Evolutionary conservation across 30 jellyfish, hydroid and myxozoan species (phyloP), one percentile per base, ranked within the genome.

Genomic region (Clytia hemisphaerica): DNA sequence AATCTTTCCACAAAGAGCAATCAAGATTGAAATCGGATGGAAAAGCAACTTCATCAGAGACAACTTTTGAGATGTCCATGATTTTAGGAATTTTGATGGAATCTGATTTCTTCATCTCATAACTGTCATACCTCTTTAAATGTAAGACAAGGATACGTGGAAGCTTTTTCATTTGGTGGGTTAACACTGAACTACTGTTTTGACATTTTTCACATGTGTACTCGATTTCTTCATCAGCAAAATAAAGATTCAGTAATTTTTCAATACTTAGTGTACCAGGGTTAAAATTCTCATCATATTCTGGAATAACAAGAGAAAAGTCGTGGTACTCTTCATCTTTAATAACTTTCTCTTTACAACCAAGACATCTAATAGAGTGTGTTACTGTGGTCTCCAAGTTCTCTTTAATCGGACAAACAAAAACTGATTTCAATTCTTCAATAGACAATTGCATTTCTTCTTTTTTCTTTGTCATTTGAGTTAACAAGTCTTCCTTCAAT

Each of bases 91-190:
- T 75, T 58, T 48, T 75, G 45, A 85, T 77, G 0, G 63, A 27
- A 54, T 85, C 91, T 6, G 75, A 46, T 19, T 73, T 78, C 73
- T 85, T 85, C 22, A 30, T 72, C 58, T 81, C 79, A 54, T 76
- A 75, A 44, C 69, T 57, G 22, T 71, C 83, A 63, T 88, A 88
- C 1, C 97, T 80, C 53, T 88, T 88, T 25, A 88, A 54, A 63
- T 88, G 97, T 3, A 88, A 72, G 10, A 81, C 76, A 42, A 88
- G 44, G 22, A 88, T 82, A 61, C 97, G 76, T 21, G 96, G 96
- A 16, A 85, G 71, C 60, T 62, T 77, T 68, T 78, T 55, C 16
- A 85, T 69, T 32, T 72, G 90, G 40, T 85, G 96, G 4, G 90
- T 37, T 25, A 85, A 58, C 22, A 18, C 38, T 27, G 96, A 85